Evolutionary conservation across 23 tunicate genomes (phyloP), one percentile per base, ranked within the genome.

Genomic region (Ascidia mentula): DNA sequence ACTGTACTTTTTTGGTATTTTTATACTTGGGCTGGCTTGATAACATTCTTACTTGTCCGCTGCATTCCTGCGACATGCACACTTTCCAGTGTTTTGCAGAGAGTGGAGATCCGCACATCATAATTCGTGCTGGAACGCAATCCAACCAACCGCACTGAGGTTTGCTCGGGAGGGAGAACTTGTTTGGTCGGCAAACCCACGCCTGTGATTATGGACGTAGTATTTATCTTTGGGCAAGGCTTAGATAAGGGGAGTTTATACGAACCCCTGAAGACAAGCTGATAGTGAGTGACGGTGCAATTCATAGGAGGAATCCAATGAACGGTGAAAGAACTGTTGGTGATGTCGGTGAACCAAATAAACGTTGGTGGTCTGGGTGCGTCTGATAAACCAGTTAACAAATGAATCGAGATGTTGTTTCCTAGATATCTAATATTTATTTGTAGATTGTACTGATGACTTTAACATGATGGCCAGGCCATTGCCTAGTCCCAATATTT

Each of bases 121-220:
- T 90, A 90, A 40, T 60, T 40, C 6, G 88, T 84, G 73, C 80
- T 83, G 0, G 96, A 80, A 0, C 84, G 84, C 77, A 90, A 73
- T 20, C 96, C 96, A 32, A 90, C 87, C 74, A 90, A 77, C 0
- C 84, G 74, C 36, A 84, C 96, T 31, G 84, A 69, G 1, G 86
- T 84, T 80, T 90, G 96, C 31, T 53, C 83, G 6, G 78, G 65
- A 0, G 96, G 96, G 31, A 90, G 86, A 4, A 46, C 2, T 53
- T 90, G 89, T 2, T 72, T 75, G 13, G 96, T 90, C 0, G 85
- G 86, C 6, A 83, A 73, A 0, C 96, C 96, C 28, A 82, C 31
- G 30, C 96, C 96, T 90, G 45, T 0, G 30, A 6, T n/a, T n/a
- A n/a, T n/a, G n/a, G n/a, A n/a, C n/a, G n/a, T n/a, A 42, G 15